These are phyloP conservation scores for human DNA, from an alignment of 2,113 vertebrate species.

Conservation along the genomic window DNA sequence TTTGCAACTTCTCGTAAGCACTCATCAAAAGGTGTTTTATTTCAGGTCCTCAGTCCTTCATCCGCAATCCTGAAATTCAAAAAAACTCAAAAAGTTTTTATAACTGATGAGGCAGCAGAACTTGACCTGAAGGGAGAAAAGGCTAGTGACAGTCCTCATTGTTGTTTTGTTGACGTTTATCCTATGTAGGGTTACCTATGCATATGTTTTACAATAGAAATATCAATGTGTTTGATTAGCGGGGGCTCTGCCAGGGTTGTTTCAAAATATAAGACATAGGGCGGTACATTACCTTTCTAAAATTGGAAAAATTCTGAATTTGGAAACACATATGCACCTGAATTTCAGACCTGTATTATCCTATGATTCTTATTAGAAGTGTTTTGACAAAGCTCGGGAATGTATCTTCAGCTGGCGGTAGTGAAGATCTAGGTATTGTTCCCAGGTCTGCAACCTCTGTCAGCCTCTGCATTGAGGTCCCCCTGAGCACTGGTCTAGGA, in stretches of 20 bases:
- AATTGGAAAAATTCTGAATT: neutral
- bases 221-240: neutral
- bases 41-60: neutral
- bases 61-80: neutral
- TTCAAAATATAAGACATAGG: neutral
- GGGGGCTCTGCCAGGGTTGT: neutral
- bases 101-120: neutral
- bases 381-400: neutral
- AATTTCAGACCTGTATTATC: neutral
- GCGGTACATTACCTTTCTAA: neutral
- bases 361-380: neutral
- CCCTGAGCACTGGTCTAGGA: neutral
- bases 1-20: neutral
- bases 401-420: rapidly evolving
- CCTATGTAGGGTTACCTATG: neutral
- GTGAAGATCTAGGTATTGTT: neutral
- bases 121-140: neutral
- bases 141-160: neutral
- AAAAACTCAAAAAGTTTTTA: neutral
- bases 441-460: neutral
- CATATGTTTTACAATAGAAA: rapidly evolving
- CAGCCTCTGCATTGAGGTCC: neutral
- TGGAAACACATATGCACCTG: neutral
- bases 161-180: neutral
- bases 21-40: neutral